phyloP scores from a whole-genome alignment of 2,113 vertebrate genomes.

The Pygoscelis antarcticus region DNA sequence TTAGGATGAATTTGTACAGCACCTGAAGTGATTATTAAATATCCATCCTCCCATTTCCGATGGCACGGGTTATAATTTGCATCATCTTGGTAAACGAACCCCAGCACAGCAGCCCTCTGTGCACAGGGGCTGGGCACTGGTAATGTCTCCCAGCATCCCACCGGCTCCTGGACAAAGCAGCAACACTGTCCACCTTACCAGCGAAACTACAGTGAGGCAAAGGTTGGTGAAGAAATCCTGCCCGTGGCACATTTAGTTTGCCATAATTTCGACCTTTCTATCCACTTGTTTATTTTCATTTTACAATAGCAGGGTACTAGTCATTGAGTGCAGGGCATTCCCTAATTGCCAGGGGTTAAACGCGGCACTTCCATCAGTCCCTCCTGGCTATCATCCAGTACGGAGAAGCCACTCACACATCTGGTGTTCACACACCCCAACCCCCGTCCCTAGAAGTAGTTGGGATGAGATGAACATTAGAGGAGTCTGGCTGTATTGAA shows the following conservation, averaged over 20 bases:
- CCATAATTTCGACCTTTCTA: neutral
- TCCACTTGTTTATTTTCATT: neutral
- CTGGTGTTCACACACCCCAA: neutral
- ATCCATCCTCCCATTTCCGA: neutral
- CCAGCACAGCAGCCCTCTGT: neutral
- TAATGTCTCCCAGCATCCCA: rapidly evolving
- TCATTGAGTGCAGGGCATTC: neutral
- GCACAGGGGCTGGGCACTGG: neutral
- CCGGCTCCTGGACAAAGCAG: neutral
- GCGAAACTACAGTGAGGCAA: neutral
- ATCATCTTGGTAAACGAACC: neutral
- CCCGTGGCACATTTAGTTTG: neutral
- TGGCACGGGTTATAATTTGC: neutral
- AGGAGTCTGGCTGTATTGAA: neutral
- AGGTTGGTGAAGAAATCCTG: neutral
- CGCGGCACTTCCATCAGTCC: neutral
- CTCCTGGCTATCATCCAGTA: neutral
- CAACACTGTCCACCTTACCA: rapidly evolving
- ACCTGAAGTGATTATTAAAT: neutral
- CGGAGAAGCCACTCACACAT: neutral
- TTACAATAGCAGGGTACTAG: neutral
- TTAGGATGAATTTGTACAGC: neutral
- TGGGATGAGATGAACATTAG: neutral
- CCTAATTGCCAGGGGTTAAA: neutral
- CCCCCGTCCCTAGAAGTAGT: neutral